Conservation (phyloP, 2,888 invertebrate species). For the Barypeithes pellucidus region DNA sequence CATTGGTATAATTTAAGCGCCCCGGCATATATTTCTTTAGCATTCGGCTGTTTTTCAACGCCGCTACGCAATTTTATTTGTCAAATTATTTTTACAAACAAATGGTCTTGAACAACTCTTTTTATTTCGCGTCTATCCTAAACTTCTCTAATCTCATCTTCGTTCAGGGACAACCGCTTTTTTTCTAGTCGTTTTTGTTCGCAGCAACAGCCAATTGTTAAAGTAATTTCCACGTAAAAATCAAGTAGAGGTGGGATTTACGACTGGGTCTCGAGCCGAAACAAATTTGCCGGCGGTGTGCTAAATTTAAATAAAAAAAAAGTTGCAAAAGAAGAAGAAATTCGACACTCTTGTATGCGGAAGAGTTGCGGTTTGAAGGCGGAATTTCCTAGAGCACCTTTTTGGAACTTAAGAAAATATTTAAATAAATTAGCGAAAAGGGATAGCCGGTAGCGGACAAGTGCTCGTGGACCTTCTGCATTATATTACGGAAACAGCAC, state of each 20-base stretch:
- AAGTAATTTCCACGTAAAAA: constrained; percentile 53
- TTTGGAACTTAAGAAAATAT: too few relatives aligned
- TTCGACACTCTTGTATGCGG: constrained; percentile 17
- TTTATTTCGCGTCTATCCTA: constrained; percentile 27
- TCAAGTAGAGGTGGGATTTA: constrained; percentile 53
- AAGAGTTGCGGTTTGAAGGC: not conserved
- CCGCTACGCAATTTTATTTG: too few relatives aligned
- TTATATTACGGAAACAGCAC: too few relatives aligned
- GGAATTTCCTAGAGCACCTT: too few relatives aligned
- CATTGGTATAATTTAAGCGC: too few relatives aligned
- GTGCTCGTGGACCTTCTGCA: too few relatives aligned
- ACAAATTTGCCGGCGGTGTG: constrained; percentile 37
- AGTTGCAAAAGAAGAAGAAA: constrained; percentile 13
- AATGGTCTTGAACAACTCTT: too few relatives aligned
- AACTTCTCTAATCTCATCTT: constrained; percentile 53
- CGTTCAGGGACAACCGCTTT: constrained; percentile 66
- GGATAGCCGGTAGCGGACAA: too few relatives aligned
- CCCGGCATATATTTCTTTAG: too few relatives aligned
- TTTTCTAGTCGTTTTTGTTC: constrained; percentile 56
- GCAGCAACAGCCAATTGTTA: constrained; percentile 50
- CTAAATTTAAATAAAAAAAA: constrained; percentile 24
- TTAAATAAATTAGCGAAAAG: too few relatives aligned
- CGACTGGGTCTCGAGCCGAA: constrained; percentile 39
- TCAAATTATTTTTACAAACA: too few relatives aligned
- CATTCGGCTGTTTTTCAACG: too few relatives aligned